Evolutionary conservation across 2,113 vertebrate genomes (phyloP), one percentile per base, ranked within the genome.

Genomic region (Triplophysa tibetana): DNA sequence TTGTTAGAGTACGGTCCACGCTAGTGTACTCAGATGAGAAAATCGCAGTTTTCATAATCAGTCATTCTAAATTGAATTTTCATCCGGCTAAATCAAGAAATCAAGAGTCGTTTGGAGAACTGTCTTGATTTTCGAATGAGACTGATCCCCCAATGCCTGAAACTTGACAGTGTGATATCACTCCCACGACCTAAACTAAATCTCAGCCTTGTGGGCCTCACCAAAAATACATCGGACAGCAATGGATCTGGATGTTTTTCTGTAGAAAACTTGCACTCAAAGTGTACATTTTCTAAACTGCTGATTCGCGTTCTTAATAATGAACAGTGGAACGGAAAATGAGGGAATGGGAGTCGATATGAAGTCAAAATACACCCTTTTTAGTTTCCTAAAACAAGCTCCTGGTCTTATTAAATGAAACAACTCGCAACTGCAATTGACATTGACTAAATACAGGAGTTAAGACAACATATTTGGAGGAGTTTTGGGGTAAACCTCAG

Each of bases 51-150:
- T 64, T 84, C 58, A 81, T 80, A 75, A 81, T 81, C 70, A 66
- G 70, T 70, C 16, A 60, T 80, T 75, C 70, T 75, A 81, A 84
- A 84, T 81, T 78, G 79, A 84, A 81, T 81, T 84, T 84, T 81
- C 65, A 81, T 81, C 60, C 66, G 54, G 52, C 69, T 75, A 75
- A 61, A 77, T 81, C 64, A 38, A 84, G 81, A 75, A 78, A 84
- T 69, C 54, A 78, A 61, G 81, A 83, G 74, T 41, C 23, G 29
- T 48, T 60, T 24, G 16, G 29, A 60, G 41, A 72, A 24, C 52
- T 23, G 69, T 56, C 69, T 56, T 38, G 64, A 72, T 6, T n/a
- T 7, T 7, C n/a, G 21, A 38, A 16, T 56, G 26, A 56, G 50
- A 1, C 9, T 69, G 67, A 69, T 50, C 21, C 48, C 7, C 52